Evolutionary conservation across 2,888 invertebrate species (phyloP).

Genomic region (Eulithis prunata): DNA sequence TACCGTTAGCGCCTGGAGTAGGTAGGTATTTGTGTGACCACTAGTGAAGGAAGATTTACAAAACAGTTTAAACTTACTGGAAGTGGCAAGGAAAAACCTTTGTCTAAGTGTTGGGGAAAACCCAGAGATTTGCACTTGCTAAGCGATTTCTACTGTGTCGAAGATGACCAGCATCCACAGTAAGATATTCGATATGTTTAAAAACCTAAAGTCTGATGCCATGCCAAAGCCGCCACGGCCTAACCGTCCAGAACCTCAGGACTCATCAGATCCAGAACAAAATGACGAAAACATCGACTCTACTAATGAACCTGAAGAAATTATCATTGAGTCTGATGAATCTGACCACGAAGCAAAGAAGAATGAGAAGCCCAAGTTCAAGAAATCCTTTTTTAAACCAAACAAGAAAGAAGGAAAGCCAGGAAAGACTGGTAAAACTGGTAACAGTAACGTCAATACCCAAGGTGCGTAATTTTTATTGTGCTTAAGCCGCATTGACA

Average conservation of each 20-base stretch:
- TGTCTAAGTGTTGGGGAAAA: conserved; percentile 22
- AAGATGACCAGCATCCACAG: conserved; percentile 52
- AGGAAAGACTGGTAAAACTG: conserved; percentile 46
- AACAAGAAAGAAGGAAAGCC: conserved; percentile 48
- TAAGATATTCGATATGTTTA: conserved; percentile 70
- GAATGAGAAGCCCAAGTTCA: conserved; percentile 53
- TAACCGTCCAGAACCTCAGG: conserved; percentile 39
- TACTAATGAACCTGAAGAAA: conserved; percentile 57
- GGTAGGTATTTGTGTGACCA: no score
- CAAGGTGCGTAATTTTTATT: conserved; percentile 57
- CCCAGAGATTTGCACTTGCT: conserved; percentile 6
- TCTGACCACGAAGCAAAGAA: conserved; percentile 51
- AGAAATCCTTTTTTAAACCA: conserved; percentile 53
- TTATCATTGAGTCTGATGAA: conserved; percentile 53
- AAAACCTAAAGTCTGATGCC: conserved; percentile 80
- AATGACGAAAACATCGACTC: conserved; percentile 52
- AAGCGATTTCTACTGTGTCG: not conserved
- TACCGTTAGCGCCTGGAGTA: no score
- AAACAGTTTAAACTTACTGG: not conserved
- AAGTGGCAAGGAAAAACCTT: conserved; percentile 3
- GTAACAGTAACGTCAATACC: conserved; percentile 63
- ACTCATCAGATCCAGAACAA: conserved; percentile 39
- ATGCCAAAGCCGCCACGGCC: conserved; percentile 77
- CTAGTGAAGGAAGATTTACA: not conserved
- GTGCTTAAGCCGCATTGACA: no score